Evolutionary conservation across 2,888 invertebrate species (phyloP), one percentile per base, ranked within the genome.

Genomic region (Thymelicus sylvestris): DNA sequence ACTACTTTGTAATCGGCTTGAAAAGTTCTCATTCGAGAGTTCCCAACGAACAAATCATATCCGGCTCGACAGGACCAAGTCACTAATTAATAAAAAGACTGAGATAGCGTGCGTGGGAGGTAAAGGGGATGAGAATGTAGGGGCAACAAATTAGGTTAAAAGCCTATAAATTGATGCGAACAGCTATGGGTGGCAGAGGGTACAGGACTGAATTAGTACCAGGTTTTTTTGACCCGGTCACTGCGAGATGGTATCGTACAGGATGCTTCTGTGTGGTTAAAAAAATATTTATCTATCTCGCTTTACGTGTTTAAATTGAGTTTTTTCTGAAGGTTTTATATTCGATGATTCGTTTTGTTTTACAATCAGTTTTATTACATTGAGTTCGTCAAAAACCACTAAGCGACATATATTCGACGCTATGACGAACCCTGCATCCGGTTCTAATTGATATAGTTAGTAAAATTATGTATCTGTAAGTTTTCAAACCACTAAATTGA

Each of bases 101-200:
- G 48, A 73, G 74, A 73, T 75, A 73, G 73, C 74, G 68, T 63
- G 73, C 72, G 77, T 77, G 75, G 77, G 77, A 76, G 75, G 81
- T 81, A 84, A 84, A 84, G 81, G 78, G 64, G 39, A 52, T 47
- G 47, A 74, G 75, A 76, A 73, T 19, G 75, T 72, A 72, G 71
- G 72, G 71, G 76, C 88, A 91, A 92, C 92, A 92, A 93, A 93
- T 93, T 92, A 92, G 91, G 88, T 89, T 92, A 92, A 92, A 92
- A 92, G 92, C 91, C 90, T 89, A 93, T 92, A 92, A 93, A 92
- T 92, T 89, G 88, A 90, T 88, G 89, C 88, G 87, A 88, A 86
- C 88, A 86, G 87, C 87, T 81, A 84, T 92, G 92, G 91, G 93
- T 92, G 92, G 92, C 89, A 86, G 87, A 81, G 86, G 82, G 88